phyloP scores from a whole-genome alignment of 2,797 vertebrate species.

The Neostethus bicornis region DNA sequence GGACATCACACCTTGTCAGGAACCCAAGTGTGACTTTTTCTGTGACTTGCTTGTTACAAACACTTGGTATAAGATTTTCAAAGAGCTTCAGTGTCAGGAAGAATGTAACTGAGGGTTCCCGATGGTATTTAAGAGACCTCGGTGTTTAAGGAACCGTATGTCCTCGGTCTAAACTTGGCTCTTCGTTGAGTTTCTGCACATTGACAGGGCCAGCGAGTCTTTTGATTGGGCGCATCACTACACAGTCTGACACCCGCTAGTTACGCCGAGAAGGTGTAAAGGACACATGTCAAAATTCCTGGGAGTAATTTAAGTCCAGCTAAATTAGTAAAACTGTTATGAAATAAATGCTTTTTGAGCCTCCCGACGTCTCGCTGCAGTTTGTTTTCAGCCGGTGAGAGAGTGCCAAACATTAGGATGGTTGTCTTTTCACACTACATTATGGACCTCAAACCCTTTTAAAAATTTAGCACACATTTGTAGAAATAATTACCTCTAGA shows the following conservation, averaged over 20 bases:
- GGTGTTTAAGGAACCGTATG: slow-evolving; percentile 44
- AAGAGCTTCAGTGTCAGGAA: slow-evolving; percentile 28
- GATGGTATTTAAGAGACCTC: slow-evolving; percentile 52
- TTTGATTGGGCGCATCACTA: slow-evolving; percentile 19
- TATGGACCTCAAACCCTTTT: not conserved
- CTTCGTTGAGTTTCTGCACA: slow-evolving; percentile 57
- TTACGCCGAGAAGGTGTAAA: slow-evolving; percentile 36
- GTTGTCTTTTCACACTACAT: not conserved
- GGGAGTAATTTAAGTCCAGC: slow-evolving; percentile 45
- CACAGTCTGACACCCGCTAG: slow-evolving; percentile 51
- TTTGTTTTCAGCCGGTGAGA: not conserved
- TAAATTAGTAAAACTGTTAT: slow-evolving; percentile 36
- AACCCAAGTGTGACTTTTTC: not conserved
- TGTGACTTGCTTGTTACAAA: not conserved
- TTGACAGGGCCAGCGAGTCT: slow-evolving; percentile 26
- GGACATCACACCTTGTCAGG: not conserved
- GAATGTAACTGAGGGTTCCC: slow-evolving; percentile 29
- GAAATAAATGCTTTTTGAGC: slow-evolving; percentile 17
- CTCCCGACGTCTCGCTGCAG: slow-evolving; percentile 3
- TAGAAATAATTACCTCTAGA: slow-evolving; percentile 6
- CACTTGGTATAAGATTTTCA: slow-evolving; percentile 8
- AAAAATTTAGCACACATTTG: not conserved
- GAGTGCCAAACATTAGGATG: not conserved
- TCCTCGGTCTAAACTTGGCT: slow-evolving; percentile 70
- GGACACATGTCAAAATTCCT: slow-evolving; percentile 50